phyloP scores from a whole-genome alignment of 1,140 invertebrate genomes.

The Macrotrachela quadricornifera region DNA sequence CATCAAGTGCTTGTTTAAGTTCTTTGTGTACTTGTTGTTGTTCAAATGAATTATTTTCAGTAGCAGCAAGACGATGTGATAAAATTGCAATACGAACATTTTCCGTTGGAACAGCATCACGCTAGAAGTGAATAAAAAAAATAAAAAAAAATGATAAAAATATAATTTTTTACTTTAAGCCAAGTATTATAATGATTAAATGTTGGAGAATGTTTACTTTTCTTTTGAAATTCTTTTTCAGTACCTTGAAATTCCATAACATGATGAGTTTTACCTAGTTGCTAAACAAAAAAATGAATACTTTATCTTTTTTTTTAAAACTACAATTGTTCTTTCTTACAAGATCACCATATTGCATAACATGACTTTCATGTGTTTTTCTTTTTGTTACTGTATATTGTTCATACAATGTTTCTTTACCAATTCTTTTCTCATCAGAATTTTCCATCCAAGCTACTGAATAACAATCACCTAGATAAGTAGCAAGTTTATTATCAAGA shows the following conservation, averaged over 20 bases:
- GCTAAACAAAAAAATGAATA: not conserved
- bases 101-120: conserved; percentile 24
- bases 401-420: conserved; percentile 34
- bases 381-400: conserved; percentile 38
- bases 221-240: not conserved
- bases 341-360: conserved; percentile 38
- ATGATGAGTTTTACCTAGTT: not conserved
- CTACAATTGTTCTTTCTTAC: not conserved
- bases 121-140: conserved; percentile 12
- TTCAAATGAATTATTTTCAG: conserved; percentile 3
- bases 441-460: conserved; percentile 46
- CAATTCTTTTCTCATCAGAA: conserved; percentile 36
- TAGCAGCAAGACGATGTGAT: conserved; percentile 13
- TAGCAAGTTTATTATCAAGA: conserved; percentile 31
- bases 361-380: conserved; percentile 41
- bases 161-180: not conserved
- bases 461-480: conserved; percentile 40
- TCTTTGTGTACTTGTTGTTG: too few species aligned
- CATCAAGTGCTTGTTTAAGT: too few species aligned
- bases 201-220: too few species aligned
- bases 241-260: conserved; percentile 4
- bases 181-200: too few species aligned
- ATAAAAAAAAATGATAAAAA: not conserved
- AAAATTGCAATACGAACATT: conserved; percentile 29
- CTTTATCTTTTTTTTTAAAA: not conserved